Evolutionary conservation across 2,113 vertebrate genomes (phyloP), one percentile per base, ranked within the genome.

Genomic region (Puffinus mauretanicus): DNA sequence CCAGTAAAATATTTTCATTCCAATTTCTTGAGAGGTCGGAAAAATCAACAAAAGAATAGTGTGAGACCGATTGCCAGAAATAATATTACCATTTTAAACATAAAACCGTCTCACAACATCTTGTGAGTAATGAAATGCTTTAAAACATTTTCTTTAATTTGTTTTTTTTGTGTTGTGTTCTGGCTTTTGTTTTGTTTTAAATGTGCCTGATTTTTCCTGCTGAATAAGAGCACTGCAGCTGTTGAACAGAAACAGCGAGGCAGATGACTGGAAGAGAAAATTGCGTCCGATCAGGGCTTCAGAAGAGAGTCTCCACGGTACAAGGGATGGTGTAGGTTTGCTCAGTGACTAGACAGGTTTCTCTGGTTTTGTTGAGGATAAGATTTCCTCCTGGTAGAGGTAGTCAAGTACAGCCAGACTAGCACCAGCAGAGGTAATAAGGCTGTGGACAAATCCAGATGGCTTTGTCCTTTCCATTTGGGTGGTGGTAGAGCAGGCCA

Each of bases 61-160:
- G 89, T 85, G 76, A 92, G 60, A 96, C 72, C 21, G 6, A 71
- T 73, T 97, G 98, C 98, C 98, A 98, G 95, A 96, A 98, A 97
- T 96, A 98, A 98, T 96, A 98, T 96, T 98, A 96, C 92, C 73
- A 42, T 90, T 96, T 96, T 95, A 96, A 97, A 97, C 97, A 97
- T 92, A 76, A 97, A 97, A 83, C 64, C 64, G 86, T 96, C 95
- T 97, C 89, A 91, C n/a, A 83, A 88, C 79, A 89, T 96, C 91
- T 93, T 96, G 60, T 89, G 83, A 93, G 79, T 90, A 97, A 83
- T 62, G 15, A 96, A 94, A 94, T 66, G 93, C 88, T 66, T 72
- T 91, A 65, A 96, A 97, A 95, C 88, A 49, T 96, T 93, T 94
- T 88, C 46, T 94, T 89, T 83, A 49, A 77, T 90, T 92, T 75